A percentile compares a stretch with the other conserved stretches of the same genome.
Evolutionary conservation across 2,113 vertebrate species (phyloP).

Genomic region (Grammomys dolichurus): DNA sequence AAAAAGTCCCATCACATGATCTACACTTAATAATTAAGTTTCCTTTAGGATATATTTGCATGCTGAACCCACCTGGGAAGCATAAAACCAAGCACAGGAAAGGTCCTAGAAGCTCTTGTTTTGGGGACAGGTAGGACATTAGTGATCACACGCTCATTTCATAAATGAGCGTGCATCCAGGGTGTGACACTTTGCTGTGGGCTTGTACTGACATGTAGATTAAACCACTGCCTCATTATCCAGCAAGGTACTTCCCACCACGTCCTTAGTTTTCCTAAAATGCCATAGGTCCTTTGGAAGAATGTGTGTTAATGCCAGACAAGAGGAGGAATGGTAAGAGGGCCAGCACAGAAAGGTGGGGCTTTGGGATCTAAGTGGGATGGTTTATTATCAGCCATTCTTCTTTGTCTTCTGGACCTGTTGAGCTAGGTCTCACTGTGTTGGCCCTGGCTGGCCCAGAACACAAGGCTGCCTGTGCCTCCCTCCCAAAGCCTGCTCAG

Average conservation of each 20-base stretch:
- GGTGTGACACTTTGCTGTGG: neutral
- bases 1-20: slow-evolving; percentile 44
- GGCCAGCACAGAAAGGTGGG: neutral
- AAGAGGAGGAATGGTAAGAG: neutral
- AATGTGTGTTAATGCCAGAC: neutral
- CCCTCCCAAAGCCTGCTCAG: neutral
- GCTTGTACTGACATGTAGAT: neutral
- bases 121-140: neutral
- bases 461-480: neutral
- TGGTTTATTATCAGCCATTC: neutral
- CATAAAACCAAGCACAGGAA: neutral
- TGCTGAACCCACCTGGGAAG: slow-evolving; percentile 23
- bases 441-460: neutral
- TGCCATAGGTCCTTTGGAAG: neutral
- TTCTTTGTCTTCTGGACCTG: neutral
- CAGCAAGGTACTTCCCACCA: neutral
- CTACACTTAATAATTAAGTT: slow-evolving; percentile 31
- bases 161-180: neutral
- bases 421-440: neutral
- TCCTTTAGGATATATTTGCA: slow-evolving; percentile 57
- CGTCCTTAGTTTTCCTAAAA: slow-evolving; percentile 21
- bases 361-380: neutral
- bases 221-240: neutral
- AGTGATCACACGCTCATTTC: neutral
- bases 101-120: neutral